phyloP scores from a whole-genome alignment of 2,113 vertebrate genomes.

The Canis aureus region DNA sequence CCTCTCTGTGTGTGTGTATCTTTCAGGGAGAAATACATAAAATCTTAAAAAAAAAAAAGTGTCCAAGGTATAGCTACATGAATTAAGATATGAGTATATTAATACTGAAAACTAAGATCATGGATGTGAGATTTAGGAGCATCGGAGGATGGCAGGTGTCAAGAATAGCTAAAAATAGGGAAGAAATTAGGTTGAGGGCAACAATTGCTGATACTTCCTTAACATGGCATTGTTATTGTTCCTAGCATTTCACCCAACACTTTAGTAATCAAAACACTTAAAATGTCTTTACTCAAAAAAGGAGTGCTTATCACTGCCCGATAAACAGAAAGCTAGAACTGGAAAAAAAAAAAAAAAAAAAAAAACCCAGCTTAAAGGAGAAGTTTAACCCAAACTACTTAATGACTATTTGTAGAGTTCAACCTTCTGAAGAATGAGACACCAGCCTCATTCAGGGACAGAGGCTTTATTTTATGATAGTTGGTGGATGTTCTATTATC shows the following conservation, averaged over 20 bases:
- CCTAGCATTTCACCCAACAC: not conserved
- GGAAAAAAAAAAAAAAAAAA: not conserved
- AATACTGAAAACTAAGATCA: not conserved
- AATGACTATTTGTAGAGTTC: not conserved
- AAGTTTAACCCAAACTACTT: conserved; percentile 36
- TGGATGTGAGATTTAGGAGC: not conserved
- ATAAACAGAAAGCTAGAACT: not conserved
- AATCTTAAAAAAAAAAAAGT: not conserved
- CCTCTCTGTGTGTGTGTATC: no score
- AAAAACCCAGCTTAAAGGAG: not conserved
- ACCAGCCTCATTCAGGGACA: not conserved
- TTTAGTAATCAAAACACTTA: conserved; percentile 38
- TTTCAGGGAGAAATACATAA: no score
- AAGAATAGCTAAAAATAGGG: not conserved
- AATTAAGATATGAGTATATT: not conserved
- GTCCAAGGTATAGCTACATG: not conserved
- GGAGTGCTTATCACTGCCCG: not conserved
- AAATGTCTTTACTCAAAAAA: conserved; percentile 35
- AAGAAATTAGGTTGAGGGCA: not conserved
- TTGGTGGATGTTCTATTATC: not conserved
- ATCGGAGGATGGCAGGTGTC: not conserved
- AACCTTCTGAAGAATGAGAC: not conserved
- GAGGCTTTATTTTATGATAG: not conserved
- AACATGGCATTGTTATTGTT: not conserved
- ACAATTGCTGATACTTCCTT: not conserved